Evolutionary conservation across 2,797 vertebrate species (phyloP).

Genomic region (Pangasius sanitwongsei): DNA sequence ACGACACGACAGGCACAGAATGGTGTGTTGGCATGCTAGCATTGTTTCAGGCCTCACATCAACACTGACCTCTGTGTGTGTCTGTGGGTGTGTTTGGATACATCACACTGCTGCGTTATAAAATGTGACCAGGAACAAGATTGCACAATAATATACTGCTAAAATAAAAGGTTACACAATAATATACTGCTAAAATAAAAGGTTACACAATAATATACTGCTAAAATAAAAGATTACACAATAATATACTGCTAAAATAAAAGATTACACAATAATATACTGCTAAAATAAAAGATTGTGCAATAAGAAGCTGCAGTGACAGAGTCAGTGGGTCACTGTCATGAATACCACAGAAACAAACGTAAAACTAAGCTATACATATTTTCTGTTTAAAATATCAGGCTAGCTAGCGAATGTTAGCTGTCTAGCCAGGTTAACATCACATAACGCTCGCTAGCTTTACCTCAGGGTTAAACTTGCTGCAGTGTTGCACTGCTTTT

Average conservation of each 20-base stretch:
- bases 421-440: not conserved
- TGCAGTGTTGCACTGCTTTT: not conserved
- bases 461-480: not conserved
- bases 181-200: not conserved
- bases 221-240: not conserved
- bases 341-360: not conserved
- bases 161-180: not conserved
- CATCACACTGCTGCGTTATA: slow-evolving; percentile 55
- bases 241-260: not conserved
- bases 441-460: not conserved
- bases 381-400: not conserved
- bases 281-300: not conserved
- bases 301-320: not conserved
- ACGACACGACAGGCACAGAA: not conserved
- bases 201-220: not conserved
- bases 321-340: not conserved
- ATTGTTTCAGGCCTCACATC: slow-evolving; percentile 53
- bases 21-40: slow-evolving; percentile 48
- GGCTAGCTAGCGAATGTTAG: not conserved
- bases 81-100: slow-evolving; percentile 44
- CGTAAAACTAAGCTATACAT: not conserved
- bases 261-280: not conserved
- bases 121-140: not conserved
- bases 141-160: not conserved
- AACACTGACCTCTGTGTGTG: slow-evolving; percentile 59